Evolutionary conservation across 2,797 vertebrate species (phyloP).

Genomic region (Onychomys arenicola): DNA sequence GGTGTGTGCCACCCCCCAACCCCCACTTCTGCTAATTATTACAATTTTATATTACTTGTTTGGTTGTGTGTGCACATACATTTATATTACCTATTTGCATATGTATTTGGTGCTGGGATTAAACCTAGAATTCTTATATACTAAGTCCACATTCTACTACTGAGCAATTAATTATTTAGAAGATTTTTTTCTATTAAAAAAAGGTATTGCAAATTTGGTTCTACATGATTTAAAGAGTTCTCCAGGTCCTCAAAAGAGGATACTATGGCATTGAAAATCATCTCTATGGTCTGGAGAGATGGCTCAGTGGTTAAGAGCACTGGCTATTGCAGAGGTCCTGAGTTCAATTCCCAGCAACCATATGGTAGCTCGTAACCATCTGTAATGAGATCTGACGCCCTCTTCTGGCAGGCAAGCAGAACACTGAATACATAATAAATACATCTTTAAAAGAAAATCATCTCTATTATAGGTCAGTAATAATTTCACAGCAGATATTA

Average conservation of each 20-base stretch:
- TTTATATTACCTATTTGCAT: neutral
- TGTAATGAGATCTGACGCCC: too few species aligned
- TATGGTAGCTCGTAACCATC: too few species aligned
- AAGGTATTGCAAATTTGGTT: constrained; percentile 57
- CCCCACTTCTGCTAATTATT: neutral
- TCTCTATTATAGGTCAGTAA: constrained; percentile 6
- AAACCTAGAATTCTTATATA: neutral
- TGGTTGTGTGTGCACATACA: neutral
- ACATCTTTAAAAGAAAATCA: neutral
- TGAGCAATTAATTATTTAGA: neutral
- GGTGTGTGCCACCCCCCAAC: neutral
- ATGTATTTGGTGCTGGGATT: neutral
- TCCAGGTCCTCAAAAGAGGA: neutral
- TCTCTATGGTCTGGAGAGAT: neutral
- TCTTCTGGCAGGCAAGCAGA: too few species aligned
- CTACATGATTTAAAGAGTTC: constrained; percentile 4
- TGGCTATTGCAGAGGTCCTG: too few species aligned
- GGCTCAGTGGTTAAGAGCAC: too few species aligned
- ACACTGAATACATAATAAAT: too few species aligned
- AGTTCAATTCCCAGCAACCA: too few species aligned
- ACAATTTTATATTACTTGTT: constrained; percentile 41
- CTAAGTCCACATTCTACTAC: neutral
- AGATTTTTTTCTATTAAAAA: neutral
- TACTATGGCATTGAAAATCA: neutral
- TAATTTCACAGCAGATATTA: constrained; percentile 43